A percentile compares a stretch with the other conserved stretches of the same genome.
phyloP scores from a whole-genome alignment of 1,140 invertebrate genomes.

The Leptinotarsa defecta region DNA sequence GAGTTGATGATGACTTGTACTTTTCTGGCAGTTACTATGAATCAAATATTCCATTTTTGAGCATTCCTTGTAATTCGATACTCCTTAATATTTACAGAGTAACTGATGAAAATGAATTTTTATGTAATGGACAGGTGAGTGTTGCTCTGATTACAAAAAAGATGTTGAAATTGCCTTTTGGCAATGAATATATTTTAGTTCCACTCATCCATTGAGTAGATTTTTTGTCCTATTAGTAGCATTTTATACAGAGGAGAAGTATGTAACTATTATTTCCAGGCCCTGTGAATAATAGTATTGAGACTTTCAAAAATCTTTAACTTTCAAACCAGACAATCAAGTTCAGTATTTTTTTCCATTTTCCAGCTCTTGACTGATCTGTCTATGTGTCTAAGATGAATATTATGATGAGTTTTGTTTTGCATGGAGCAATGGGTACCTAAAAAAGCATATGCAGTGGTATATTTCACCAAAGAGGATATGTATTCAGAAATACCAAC shows the following conservation, averaged over 20 bases:
- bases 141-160: neutral
- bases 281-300: neutral
- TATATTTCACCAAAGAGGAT: conserved; percentile 6
- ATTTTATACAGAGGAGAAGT: conserved; percentile 1
- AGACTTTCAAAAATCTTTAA: neutral
- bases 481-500: conserved; percentile 20
- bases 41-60: neutral
- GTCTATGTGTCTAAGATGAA: neutral
- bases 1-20: neutral
- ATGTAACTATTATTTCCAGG: neutral
- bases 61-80: neutral
- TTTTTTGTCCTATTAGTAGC: neutral
- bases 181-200: neutral
- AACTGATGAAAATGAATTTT: neutral
- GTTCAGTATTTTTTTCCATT: neutral
- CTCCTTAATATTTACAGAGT: conserved; percentile 1
- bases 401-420: conserved; percentile 4
- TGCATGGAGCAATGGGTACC: neutral
- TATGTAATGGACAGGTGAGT: neutral
- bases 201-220: neutral
- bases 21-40: neutral
- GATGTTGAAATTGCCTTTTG: conserved; percentile 3
- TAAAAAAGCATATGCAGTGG: conserved; percentile 13
- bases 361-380: too few relatives aligned
- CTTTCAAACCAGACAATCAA: neutral